phyloP scores from a whole-genome alignment of 2,888 invertebrate species.

The Mystacides longicornis region DNA sequence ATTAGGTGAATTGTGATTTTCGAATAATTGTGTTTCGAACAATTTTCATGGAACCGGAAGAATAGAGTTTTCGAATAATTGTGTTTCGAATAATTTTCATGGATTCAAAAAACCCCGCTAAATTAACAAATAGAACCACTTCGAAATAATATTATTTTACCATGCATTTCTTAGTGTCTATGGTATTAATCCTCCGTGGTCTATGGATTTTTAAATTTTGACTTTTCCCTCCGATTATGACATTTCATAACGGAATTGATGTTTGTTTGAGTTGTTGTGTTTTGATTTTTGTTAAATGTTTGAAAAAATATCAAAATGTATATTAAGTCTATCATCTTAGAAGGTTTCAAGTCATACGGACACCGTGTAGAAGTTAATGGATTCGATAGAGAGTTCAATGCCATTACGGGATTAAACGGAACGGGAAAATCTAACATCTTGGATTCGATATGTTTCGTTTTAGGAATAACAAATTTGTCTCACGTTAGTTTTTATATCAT shows the following conservation, averaged over 20 bases:
- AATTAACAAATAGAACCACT: too few relatives aligned
- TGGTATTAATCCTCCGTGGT: not conserved
- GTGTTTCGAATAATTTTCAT: too few relatives aligned
- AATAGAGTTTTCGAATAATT: too few relatives aligned
- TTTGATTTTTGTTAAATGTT: conserved; percentile 4
- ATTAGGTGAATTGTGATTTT: too few relatives aligned
- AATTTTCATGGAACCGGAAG: too few relatives aligned
- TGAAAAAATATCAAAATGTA: conserved; percentile 56
- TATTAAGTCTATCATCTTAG: conserved; percentile 85
- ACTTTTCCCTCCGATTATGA: conserved; percentile 14
- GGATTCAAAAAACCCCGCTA: too few relatives aligned
- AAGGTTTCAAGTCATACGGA: conserved; percentile 98
- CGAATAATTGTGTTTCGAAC: too few relatives aligned
- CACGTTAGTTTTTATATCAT: conserved; percentile 55
- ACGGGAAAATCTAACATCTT: conserved; percentile 97
- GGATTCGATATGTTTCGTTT: conserved; percentile 95
- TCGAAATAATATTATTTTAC: too few relatives aligned
- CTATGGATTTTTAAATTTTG: not conserved
- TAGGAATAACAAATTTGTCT: conserved; percentile 88
- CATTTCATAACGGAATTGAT: conserved; percentile 1
- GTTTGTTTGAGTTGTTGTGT: conserved; percentile 2
- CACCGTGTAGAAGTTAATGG: conserved; percentile 83
- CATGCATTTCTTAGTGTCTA: too few relatives aligned
- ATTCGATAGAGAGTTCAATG: conserved; percentile 94
- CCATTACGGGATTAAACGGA: conserved; percentile 96